Evolutionary conservation across 2,113 vertebrate species (phyloP), one percentile per base, ranked within the genome.

Genomic region (Dasyprocta punctata): DNA sequence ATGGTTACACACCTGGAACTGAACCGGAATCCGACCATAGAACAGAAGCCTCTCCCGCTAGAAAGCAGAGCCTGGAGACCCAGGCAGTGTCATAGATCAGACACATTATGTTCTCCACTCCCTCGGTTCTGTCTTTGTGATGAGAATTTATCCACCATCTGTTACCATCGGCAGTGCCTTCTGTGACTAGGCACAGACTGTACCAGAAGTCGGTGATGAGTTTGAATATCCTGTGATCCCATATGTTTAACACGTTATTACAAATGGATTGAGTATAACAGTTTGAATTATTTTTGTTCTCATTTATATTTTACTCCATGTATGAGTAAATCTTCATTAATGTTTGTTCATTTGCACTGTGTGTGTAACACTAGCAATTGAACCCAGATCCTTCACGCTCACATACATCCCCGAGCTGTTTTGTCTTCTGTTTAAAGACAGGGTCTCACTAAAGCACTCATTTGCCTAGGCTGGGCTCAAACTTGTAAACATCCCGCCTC

Each of bases 211-310:
- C 22, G 20, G 28, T 3, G 30, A 92, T 4, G 30, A 92, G n/a
- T 36, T 81, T 92, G 44, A 95, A 60, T 63, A 41, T 47, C 38
- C 24, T 20, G 61, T 33, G 24, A 94, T 89, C 86, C 41, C 30
- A 71, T 17, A 4, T 63, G 44, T 49, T 44, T 96, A 86, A 86
- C 86, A 22, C 24, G 56, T 63, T 75, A 86, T 85, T 94, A 83
- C 0, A 22, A 16, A 36, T 89, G 22, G 54, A 69, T 17, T 63
- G 47, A 86, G 36, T 89, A 77, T 36, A 69, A 6, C 7, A 83
- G 28, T 65, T 69, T 73, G 94, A 92, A n/a, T 86, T 80, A n/a
- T 33, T 2, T 81, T 92, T 97, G 36, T 63, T 38, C 81, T 75
- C 63, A 61, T 38, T 69, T 83, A 65, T 86, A 73, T 83, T 89